Evolutionary conservation across 1,140 invertebrate species (phyloP).

Genomic region (Metopolophium dirhodum): DNA sequence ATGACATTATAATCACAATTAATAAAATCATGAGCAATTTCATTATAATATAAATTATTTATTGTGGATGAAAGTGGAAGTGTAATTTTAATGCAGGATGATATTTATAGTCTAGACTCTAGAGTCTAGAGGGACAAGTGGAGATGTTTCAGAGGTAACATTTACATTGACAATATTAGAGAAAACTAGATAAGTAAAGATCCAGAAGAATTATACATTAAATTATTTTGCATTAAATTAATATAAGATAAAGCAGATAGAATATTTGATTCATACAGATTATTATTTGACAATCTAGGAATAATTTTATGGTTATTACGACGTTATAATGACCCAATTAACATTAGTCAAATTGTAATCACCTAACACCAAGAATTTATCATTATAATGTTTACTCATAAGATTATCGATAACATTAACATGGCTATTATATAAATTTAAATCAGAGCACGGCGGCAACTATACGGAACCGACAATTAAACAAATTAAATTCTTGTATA

Average conservation of each 20-base stretch:
- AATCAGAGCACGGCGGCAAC: background rate
- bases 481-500: background rate
- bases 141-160: background rate
- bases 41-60: background rate
- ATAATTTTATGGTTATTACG: background rate
- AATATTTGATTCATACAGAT: background rate
- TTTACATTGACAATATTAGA: background rate
- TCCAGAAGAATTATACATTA: background rate
- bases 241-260: background rate
- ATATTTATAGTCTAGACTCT: too few relatives aligned
- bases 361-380: background rate
- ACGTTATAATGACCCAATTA: background rate
- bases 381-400: background rate
- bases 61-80: background rate
- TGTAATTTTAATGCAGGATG: background rate
- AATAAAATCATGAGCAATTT: background rate
- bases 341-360: background rate
- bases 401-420: background rate
- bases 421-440: background rate
- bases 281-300: background rate
- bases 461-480: background rate
- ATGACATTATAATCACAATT: background rate
- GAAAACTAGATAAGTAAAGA: conserved; percentile 22
- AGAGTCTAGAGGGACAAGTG: background rate
- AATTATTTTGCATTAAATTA: conserved; percentile 1